Percentiles rank a stretch among this genome's conserved stretches.
Conservation (phyloP, 2,113 vertebrate species). For the Odobenus rosmarus region DNA sequence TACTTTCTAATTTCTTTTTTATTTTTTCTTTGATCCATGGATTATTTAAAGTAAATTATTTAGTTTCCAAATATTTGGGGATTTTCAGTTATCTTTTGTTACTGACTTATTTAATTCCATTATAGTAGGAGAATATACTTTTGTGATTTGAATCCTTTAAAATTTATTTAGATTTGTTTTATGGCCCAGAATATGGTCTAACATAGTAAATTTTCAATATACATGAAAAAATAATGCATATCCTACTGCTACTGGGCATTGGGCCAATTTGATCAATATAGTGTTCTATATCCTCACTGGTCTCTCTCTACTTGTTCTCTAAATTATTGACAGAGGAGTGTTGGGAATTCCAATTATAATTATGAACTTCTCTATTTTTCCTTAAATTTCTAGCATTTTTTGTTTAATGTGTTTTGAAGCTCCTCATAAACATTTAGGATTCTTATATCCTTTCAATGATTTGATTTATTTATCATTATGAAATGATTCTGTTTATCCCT, state of each 20-base stretch:
- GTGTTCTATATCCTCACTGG: neutral
- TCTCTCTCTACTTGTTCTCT: neutral
- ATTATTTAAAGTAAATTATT: neutral
- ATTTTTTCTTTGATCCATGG: neutral
- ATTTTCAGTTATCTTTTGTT: neutral
- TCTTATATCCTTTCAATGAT: neutral
- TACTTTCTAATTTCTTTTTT: neutral
- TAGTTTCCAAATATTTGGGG: neutral
- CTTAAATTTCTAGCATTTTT: neutral
- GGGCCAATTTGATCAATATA: neutral
- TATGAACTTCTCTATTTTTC: neutral
- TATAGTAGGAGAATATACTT: neutral
- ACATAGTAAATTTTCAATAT: neutral
- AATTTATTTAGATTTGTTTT: neutral
- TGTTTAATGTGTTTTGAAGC: neutral
- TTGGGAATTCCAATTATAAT: neutral
- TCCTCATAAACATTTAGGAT: neutral
- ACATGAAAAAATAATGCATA: neutral
- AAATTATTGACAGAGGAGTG: neutral
- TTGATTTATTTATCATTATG: neutral
- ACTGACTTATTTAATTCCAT: neutral
- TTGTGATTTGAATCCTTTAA: neutral
- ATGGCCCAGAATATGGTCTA: neutral
- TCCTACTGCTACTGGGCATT: neutral
- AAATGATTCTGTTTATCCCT: neutral